A percentile compares a stretch with the other conserved stretches of the same genome.
These are phyloP conservation scores for Berghia stephanieae DNA, from an alignment of 1,140 invertebrate species.

Conservation along the genomic window DNA sequence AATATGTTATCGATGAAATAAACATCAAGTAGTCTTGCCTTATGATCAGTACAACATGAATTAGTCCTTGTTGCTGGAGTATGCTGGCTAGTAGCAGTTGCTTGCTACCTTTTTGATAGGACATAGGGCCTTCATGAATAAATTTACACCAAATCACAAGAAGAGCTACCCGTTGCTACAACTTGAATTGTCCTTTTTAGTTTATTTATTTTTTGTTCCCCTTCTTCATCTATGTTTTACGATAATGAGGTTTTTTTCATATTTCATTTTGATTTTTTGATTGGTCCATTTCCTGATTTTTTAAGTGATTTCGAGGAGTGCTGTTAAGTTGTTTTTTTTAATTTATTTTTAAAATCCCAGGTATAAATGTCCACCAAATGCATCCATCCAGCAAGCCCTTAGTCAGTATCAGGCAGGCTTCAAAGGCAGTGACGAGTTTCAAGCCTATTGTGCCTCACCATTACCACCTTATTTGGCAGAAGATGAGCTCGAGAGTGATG, in stretches of 20 bases:
- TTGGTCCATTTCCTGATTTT: background rate
- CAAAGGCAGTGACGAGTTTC: conserved; percentile 49
- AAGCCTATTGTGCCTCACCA: conserved; percentile 70
- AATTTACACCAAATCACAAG: too few species aligned
- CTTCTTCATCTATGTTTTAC: background rate
- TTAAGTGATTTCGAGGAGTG: background rate
- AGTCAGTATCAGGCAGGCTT: conserved; percentile 77
- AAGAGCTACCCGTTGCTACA: too few species aligned
- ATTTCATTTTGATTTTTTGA: background rate
- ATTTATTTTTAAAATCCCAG: conserved; percentile 54
- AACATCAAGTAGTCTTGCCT: background rate
- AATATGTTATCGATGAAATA: background rate
- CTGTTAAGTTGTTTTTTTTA: background rate
- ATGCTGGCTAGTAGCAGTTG: too few species aligned
- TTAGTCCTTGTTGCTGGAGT: too few species aligned
- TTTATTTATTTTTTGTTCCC: background rate
- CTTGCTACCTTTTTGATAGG: too few species aligned
- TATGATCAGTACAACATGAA: too few species aligned
- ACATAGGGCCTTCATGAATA: too few species aligned
- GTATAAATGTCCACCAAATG: conserved; percentile 75
- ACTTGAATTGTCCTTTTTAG: background rate
- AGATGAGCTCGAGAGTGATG: conserved; percentile 36
- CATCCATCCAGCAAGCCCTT: conserved; percentile 76
- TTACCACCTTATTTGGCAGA: conserved; percentile 70
- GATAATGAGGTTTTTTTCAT: background rate